Evolutionary conservation across 2,113 vertebrate genomes (phyloP).

Genomic region (Hirundichthys speculiger): DNA sequence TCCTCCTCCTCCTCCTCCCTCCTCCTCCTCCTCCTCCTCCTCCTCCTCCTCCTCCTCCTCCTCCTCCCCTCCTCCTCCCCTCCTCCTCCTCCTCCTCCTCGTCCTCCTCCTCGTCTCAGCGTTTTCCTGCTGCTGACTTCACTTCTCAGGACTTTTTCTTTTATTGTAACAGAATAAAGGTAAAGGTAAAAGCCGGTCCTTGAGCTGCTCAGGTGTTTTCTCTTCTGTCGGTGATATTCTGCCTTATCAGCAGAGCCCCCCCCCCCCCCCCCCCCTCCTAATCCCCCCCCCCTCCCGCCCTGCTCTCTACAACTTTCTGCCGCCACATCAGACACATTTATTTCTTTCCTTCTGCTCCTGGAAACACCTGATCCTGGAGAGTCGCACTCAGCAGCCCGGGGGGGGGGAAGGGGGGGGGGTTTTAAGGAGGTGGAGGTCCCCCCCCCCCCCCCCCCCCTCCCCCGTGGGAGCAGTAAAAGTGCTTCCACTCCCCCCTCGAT

Average conservation of each 20-base stretch:
- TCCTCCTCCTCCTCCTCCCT: too few relatives aligned
- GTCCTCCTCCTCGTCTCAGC: constrained; percentile 54
- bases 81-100: too few relatives aligned
- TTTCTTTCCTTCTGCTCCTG: constrained; percentile 18
- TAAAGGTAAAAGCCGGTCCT: constrained; percentile 71
- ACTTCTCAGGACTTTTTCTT: constrained; percentile 58
- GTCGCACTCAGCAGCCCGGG: constrained; percentile 51
- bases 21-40: too few relatives aligned
- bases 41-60: too few relatives aligned
- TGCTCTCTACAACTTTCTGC: neutral
- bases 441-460: too few relatives aligned
- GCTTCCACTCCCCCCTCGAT: constrained; percentile 56
- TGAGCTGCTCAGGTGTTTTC: constrained; percentile 68
- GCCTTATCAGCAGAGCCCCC: constrained; percentile 66
- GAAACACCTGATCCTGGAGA: constrained; percentile 32
- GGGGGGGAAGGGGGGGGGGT: constrained; percentile 40
- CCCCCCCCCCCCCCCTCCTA: neutral
- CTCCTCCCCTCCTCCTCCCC: too few relatives aligned
- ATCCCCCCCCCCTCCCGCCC: neutral
- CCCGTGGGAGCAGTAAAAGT: constrained; percentile 63
- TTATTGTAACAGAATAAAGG: constrained; percentile 45
- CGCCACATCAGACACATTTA: constrained; percentile 16
- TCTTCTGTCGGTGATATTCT: constrained; percentile 44
- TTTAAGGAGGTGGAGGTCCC: constrained; percentile 28
- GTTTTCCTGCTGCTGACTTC: constrained; percentile 62